Conservation (phyloP, 2,113 vertebrate species). For the Menidia beryllina region DNA sequence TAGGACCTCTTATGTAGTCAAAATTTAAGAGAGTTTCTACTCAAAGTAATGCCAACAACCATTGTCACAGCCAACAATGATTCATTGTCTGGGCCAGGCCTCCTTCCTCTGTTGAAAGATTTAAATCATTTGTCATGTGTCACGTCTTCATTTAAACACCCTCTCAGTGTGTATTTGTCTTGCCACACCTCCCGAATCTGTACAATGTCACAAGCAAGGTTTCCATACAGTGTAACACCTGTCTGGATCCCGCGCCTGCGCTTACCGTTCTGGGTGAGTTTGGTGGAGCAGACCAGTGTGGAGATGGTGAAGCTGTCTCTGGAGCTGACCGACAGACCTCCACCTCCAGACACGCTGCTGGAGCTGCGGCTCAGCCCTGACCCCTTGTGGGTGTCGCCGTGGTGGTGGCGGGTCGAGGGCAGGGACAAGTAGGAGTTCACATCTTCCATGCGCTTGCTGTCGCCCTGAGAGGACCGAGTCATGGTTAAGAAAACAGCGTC, state of each 20-base stretch:
- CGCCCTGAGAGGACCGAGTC: conserved; percentile 83
- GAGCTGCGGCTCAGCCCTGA: conserved; percentile 83
- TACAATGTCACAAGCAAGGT: conserved; percentile 1
- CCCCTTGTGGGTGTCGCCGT: conserved; percentile 83
- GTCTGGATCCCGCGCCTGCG: not conserved
- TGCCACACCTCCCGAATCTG: conserved; percentile 12
- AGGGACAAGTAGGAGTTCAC: conserved; percentile 87
- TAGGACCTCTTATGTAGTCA: not conserved
- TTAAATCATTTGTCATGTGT: conserved; percentile 47
- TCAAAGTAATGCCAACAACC: conserved; percentile 25
- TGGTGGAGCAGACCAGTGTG: conserved; percentile 97
- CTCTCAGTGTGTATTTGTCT: not conserved
- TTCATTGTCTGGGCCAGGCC: conserved; percentile 41
- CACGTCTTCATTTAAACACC: conserved; percentile 47
- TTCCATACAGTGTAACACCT: not conserved
- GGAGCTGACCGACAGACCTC: conserved; percentile 90
- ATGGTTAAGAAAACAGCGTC: not conserved
- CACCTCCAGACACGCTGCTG: conserved; percentile 76
- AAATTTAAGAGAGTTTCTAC: not conserved
- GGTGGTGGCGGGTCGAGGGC: conserved; percentile 85
- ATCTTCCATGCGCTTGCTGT: conserved; percentile 98
- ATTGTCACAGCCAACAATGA: conserved; percentile 44
- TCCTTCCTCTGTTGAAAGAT: conserved; percentile 41
- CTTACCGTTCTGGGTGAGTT: conserved; percentile 97
- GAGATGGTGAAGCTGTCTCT: conserved; percentile 92